Evolutionary conservation across 2,888 invertebrate species (phyloP).

Genomic region (Anorthoa munda): DNA sequence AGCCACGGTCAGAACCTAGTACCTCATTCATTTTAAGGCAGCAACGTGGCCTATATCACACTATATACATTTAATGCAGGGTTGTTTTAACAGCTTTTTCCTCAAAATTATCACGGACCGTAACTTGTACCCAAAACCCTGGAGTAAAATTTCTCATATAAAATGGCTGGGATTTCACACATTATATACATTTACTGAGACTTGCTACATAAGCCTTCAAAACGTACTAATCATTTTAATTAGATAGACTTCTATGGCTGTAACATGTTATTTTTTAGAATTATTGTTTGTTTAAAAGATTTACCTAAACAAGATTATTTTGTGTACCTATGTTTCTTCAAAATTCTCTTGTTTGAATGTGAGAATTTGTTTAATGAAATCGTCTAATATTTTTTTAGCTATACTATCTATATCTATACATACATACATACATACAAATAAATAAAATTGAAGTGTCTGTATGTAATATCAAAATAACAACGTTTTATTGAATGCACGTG

Average conservation of each 20-base stretch:
- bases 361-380: too few relatives aligned
- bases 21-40: background rate
- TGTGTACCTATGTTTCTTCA: too few relatives aligned
- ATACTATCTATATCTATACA: too few relatives aligned
- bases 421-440: too few relatives aligned
- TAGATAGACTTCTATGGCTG: background rate
- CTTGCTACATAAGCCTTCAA: constrained; percentile 21
- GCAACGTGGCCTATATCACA: background rate
- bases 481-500: too few relatives aligned
- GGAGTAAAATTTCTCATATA: constrained; percentile 26
- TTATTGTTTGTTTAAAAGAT: constrained; percentile 2
- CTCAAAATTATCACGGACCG: constrained; percentile 28
- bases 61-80: constrained; percentile 7
- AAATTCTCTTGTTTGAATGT: too few relatives aligned
- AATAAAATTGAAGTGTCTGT: too few relatives aligned
- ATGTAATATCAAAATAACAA: too few relatives aligned
- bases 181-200: constrained; percentile 17
- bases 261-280: constrained; percentile 6
- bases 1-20: too few relatives aligned
- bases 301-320: too few relatives aligned
- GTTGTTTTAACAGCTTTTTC: constrained; percentile 7
- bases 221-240: constrained; percentile 38
- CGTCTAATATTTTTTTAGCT: too few relatives aligned
- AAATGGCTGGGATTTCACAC: constrained; percentile 23
- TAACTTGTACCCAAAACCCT: constrained; percentile 28